phyloP scores from a whole-genome alignment of 1,140 invertebrate species.

The Nylanderia fulva region DNA sequence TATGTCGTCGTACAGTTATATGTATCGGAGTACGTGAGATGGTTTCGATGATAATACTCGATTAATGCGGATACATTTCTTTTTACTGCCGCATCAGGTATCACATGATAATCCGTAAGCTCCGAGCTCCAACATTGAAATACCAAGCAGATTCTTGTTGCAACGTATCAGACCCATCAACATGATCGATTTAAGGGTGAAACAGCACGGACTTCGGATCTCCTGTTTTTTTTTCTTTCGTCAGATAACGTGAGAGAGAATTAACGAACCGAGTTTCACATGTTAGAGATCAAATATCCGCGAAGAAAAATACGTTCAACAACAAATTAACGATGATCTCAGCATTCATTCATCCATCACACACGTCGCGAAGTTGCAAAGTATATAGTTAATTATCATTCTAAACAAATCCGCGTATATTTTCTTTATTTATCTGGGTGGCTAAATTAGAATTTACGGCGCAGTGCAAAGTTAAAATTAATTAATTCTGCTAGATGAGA shows the following conservation, averaged over 20 bases:
- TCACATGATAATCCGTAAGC: slow-evolving; percentile 1
- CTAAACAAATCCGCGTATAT: background rate
- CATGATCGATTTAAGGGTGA: slow-evolving; percentile 62
- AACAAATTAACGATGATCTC: slow-evolving; percentile 29
- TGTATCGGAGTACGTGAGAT: slow-evolving; percentile 32
- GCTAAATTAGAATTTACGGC: slow-evolving; percentile 6
- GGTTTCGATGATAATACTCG: slow-evolving; percentile 27
- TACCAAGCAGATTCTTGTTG: slow-evolving; percentile 37
- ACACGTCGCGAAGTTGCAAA: background rate
- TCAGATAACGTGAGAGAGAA: slow-evolving; percentile 39
- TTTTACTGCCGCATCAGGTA: slow-evolving; percentile 23
- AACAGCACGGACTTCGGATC: slow-evolving; percentile 4
- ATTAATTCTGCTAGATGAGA: slow-evolving; percentile 38
- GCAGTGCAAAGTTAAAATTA: slow-evolving; percentile 22
- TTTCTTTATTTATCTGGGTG: background rate
- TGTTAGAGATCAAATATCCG: slow-evolving; percentile 25
- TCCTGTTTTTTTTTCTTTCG: slow-evolving; percentile 34
- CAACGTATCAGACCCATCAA: slow-evolving; percentile 57
- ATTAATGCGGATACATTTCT: slow-evolving; percentile 26
- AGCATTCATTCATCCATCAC: background rate
- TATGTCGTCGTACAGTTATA: background rate
- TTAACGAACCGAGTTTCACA: slow-evolving; percentile 38
- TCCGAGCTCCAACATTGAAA: slow-evolving; percentile 41
- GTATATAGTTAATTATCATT: background rate
- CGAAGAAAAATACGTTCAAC: slow-evolving; percentile 26